Percentiles rank a stretch among this genome's conserved stretches.
Evolutionary conservation across 2,113 vertebrate species (phyloP).

Genomic region (Corythoichthys haematopterus): DNA sequence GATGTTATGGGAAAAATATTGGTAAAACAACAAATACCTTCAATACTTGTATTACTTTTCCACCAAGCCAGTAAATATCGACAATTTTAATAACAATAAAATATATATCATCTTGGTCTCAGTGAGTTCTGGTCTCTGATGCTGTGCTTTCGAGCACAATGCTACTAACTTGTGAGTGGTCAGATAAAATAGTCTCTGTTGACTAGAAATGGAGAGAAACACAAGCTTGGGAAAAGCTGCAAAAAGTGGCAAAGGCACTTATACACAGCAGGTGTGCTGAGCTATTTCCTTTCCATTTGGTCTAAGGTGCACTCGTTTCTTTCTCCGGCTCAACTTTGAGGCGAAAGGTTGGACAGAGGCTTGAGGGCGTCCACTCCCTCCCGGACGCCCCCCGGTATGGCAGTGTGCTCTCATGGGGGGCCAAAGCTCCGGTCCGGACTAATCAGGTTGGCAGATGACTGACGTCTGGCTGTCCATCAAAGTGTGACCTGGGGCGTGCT

Average conservation of each 20-base stretch:
- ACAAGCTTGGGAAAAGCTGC: conserved; percentile 4
- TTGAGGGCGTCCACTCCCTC: conserved; percentile 29
- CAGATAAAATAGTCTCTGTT: conserved; percentile 7
- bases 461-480: conserved; percentile 73
- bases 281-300: conserved; percentile 1
- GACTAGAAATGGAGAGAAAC: conserved; percentile 14
- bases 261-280: conserved; percentile 42
- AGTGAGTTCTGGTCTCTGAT: too few species aligned
- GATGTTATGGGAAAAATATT: too few species aligned
- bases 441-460: conserved; percentile 70
- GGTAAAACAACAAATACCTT: too few species aligned
- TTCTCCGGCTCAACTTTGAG: conserved; percentile 44
- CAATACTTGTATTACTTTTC: too few species aligned
- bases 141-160: too few species aligned
- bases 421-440: conserved; percentile 46
- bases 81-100: too few species aligned
- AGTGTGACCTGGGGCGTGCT: conserved; percentile 72
- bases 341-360: conserved; percentile 42
- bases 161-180: neutral
- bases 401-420: conserved; percentile 47
- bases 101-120: too few species aligned
- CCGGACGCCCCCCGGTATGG: conserved; percentile 51
- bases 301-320: conserved; percentile 29
- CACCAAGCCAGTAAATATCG: too few species aligned
- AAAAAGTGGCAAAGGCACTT: conserved; percentile 24